Evolutionary conservation across 1,140 invertebrate species (phyloP).

Genomic region (Calycopis cecrops): DNA sequence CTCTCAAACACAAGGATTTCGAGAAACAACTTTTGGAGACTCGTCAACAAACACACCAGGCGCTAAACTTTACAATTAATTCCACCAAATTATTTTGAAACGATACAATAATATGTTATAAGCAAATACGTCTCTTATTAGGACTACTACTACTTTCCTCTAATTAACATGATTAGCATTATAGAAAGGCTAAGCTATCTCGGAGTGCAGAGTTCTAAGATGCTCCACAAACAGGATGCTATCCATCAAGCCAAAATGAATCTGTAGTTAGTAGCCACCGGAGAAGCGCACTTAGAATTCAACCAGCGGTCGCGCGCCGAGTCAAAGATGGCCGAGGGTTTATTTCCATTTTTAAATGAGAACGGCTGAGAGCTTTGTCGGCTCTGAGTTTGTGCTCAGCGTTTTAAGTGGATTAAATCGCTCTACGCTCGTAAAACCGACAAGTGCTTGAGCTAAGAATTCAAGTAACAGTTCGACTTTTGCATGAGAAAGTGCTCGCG

Average conservation of each 20-base stretch:
- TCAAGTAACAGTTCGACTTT: conserved; percentile 74
- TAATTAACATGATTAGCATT: neutral
- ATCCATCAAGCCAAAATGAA: conserved; percentile 58
- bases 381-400: conserved; percentile 70
- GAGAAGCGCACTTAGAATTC: conserved; percentile 67
- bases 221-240: conserved; percentile 32
- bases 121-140: too few relatives aligned
- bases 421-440: conserved; percentile 73
- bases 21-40: too few relatives aligned
- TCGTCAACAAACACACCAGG: too few relatives aligned
- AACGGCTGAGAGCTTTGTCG: conserved; percentile 73
- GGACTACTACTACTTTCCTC: too few relatives aligned
- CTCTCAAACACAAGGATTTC: too few relatives aligned
- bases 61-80: too few relatives aligned
- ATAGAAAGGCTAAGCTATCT: conserved; percentile 4
- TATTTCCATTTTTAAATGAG: conserved; percentile 75
- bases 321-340: conserved; percentile 71
- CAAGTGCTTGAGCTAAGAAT: conserved; percentile 73
- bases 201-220: conserved; percentile 24
- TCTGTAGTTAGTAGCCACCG: conserved; percentile 44
- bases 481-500: conserved; percentile 69
- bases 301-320: conserved; percentile 60
- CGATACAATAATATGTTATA: too few relatives aligned
- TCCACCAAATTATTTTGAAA: too few relatives aligned
- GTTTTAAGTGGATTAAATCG: conserved; percentile 75